These are phyloP conservation scores for Halictus quadricinctus DNA, from an alignment of 2,888 invertebrate species.

Conservation along the genomic window DNA sequence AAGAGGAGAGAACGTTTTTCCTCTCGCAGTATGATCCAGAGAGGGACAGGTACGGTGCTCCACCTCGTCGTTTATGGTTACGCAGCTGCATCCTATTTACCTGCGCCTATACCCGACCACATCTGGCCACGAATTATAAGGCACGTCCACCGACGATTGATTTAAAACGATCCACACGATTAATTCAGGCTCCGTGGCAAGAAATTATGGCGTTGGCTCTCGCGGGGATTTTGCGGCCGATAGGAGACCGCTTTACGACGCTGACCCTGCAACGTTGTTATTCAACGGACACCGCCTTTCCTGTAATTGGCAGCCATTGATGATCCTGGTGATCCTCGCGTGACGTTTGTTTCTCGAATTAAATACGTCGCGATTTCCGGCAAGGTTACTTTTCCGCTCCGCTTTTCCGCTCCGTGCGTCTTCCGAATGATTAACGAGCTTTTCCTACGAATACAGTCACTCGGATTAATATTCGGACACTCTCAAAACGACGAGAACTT, in stretches of 20 bases:
- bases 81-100: conserved; percentile 48
- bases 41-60: neutral
- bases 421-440: no score
- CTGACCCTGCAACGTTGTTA: conserved; percentile 24
- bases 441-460: no score
- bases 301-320: conserved; percentile 9
- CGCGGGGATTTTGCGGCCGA: conserved; percentile 32
- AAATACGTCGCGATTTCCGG: neutral
- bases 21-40: neutral
- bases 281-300: conserved; percentile 22
- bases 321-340: neutral
- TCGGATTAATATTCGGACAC: no score
- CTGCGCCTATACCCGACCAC: conserved; percentile 41
- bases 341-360: neutral
- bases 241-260: conserved; percentile 14
- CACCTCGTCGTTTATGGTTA: conserved; percentile 24
- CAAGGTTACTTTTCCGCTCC: no score
- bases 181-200: conserved; percentile 43
- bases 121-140: conserved; percentile 57
- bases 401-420: no score
- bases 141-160: conserved; percentile 61
- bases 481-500: no score
- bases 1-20: neutral
- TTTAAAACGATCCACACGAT: conserved; percentile 62
- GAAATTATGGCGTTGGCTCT: conserved; percentile 44